Base-by-base conservation (phyloP, 2,113 vertebrate genomes). In the Picathartes gymnocephalus region DNA sequence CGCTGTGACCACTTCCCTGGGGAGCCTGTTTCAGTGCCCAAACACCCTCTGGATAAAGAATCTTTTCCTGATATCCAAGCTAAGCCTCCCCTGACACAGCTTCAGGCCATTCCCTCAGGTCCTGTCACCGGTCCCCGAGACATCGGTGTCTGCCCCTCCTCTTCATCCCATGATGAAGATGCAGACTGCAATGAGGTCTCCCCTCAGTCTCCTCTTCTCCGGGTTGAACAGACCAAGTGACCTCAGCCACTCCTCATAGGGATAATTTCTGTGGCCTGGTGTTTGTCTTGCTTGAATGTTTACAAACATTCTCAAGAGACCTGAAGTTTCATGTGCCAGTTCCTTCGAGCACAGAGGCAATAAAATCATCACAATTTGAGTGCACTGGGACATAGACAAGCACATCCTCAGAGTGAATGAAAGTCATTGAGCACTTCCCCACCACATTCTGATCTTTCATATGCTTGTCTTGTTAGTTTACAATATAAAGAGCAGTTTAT, bases 101-200 rank as follows among this genome's bases (percentile, higher is more conserved):
- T 60, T 27, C 33, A 51, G 3, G 14, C 9, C 22, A 37, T 58
- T 58, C 14, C 7, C 17, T 58, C 2, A 1, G 27, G 22, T 27
- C 9, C 7, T 68, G 62, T 23, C 37, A 4, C 4, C 1, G 1
- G 31, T 27, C 5, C 10, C 9, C 37, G 25, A 11, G 11, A 40
- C 5, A 42, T 20, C 35, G 24, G 6, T 9, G 16, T 2, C 61
- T 76, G 20, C 30, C 21, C 5, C 19, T 42, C 17, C 60, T 66
- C 51, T 42, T 20, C 17, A 21, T 37, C 9, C 27, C 53, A 33
- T 0, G 0, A 35, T 0, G 3, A 50, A 48, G 4, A 5, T 35
- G 11, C 3, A 27, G 28, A 13, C 21, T 37, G 31, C 31, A 11
- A 5, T 37, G 53, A 17, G 21, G 7, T 51, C 5, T 58, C 25